Conservation (phyloP, 2,797 vertebrate genomes). For the Malacoraja senta region DNA sequence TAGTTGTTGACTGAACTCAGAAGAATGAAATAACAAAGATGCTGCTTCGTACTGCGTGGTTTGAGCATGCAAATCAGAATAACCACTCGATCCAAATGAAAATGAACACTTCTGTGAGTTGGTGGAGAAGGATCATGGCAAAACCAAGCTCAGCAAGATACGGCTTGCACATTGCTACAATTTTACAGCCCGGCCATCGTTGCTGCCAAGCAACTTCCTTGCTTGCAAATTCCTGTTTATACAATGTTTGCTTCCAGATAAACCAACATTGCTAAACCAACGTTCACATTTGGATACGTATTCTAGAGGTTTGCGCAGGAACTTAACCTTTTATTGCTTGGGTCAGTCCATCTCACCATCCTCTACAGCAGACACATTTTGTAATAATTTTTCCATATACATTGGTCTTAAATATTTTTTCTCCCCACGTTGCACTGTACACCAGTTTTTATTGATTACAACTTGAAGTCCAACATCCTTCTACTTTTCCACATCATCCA, state of each 20-base stretch:
- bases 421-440: neutral
- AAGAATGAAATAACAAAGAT: neutral
- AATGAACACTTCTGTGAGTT: neutral
- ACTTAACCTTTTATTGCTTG: neutral
- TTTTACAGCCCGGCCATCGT: neutral
- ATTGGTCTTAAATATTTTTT: neutral
- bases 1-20: neutral
- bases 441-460: too few species aligned
- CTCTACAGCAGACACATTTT: neutral
- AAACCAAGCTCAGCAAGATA: neutral
- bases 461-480: neutral
- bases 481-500: neutral
- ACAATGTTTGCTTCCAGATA: neutral
- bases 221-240: slow-evolving; percentile 19
- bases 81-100: neutral
- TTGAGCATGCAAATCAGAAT: neutral
- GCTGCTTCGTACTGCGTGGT: neutral
- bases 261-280: slow-evolving; percentile 4
- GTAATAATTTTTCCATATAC: neutral
- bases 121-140: neutral
- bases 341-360: neutral
- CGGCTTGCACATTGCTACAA: neutral
- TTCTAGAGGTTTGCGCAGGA: neutral
- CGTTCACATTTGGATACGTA: neutral
- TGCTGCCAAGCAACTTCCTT: neutral